Evolutionary conservation across 2,113 vertebrate species (phyloP).

Genomic region (Taurulus bubalis): DNA sequence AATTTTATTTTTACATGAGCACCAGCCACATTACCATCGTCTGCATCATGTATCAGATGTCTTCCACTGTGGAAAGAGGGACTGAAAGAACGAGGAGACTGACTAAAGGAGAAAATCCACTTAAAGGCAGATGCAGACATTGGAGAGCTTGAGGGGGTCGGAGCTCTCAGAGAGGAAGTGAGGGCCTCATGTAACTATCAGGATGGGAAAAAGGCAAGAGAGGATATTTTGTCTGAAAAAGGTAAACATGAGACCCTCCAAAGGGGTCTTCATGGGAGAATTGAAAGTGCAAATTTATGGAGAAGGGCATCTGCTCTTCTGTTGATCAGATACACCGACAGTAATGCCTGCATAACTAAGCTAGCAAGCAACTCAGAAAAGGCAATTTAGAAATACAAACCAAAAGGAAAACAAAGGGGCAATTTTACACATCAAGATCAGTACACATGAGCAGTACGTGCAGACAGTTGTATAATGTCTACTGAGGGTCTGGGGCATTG

Average conservation of each 20-base stretch:
- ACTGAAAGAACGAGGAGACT: conserved; percentile 49
- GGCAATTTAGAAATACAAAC: too few species aligned
- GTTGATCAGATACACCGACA: too few species aligned
- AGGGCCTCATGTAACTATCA: conserved; percentile 38
- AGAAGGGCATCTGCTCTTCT: not conserved
- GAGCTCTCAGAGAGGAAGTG: conserved; percentile 19
- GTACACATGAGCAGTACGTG: not conserved
- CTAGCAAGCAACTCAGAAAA: too few species aligned
- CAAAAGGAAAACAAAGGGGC: not conserved
- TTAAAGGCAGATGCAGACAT: conserved; percentile 51
- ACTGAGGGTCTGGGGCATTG: not conserved
- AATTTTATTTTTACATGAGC: conserved; percentile 79
- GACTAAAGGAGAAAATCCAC: conserved; percentile 47
- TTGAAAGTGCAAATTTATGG: conserved; percentile 16
- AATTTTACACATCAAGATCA: not conserved
- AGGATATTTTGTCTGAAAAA: not conserved
- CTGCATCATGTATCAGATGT: conserved; percentile 70
- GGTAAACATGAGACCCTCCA: conserved; percentile 30
- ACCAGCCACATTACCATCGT: conserved; percentile 55
- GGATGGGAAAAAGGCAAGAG: not conserved
- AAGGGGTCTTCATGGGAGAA: conserved; percentile 9
- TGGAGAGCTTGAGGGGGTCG: conserved; percentile 42
- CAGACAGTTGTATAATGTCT: not conserved
- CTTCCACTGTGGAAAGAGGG: conserved; percentile 31
- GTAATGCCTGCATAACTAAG: too few species aligned